Evolutionary conservation across 1,140 invertebrate species (phyloP).

Genomic region (Eubasilissa regina): DNA sequence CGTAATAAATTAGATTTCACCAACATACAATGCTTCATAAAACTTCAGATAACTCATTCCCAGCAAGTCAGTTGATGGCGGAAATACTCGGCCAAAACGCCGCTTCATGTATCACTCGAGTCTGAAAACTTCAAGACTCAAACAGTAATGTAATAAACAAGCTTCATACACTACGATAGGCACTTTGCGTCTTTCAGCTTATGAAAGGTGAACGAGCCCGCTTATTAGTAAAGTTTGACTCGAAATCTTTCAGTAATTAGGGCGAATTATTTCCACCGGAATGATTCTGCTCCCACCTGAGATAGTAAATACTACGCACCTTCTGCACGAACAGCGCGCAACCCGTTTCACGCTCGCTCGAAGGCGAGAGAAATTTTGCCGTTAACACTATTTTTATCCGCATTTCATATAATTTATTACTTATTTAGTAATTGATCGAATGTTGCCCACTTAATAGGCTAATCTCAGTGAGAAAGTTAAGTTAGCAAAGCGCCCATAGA

Average conservation of each 20-base stretch:
- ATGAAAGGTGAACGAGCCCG: slow-evolving; percentile 65
- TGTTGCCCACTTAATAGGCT: too few species aligned
- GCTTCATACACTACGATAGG: slow-evolving; percentile 56
- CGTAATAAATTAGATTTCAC: slow-evolving; percentile 4
- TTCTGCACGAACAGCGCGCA: background rate
- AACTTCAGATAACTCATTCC: slow-evolving; percentile 35
- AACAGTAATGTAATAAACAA: slow-evolving; percentile 58
- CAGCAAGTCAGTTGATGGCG: slow-evolving; percentile 24
- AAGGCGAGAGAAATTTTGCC: too few species aligned
- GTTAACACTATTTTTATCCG: too few species aligned
- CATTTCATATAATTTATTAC: too few species aligned
- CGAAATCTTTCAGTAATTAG: slow-evolving; percentile 70
- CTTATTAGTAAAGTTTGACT: slow-evolving; percentile 70
- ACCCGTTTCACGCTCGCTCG: background rate
- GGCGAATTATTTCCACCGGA: slow-evolving; percentile 67
- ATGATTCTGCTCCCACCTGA: slow-evolving; percentile 59
- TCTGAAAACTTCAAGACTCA: slow-evolving; percentile 52
- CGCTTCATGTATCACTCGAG: slow-evolving; percentile 23
- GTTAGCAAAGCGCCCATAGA: too few species aligned
- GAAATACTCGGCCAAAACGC: slow-evolving; percentile 31
- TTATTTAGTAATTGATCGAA: too few species aligned
- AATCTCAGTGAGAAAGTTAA: too few species aligned
- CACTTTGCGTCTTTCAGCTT: slow-evolving; percentile 56
- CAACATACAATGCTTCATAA: slow-evolving; percentile 31
- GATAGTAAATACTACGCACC: slow-evolving; percentile 53